Evolutionary conservation across 2,797 vertebrate species (phyloP), one percentile per base, ranked within the genome.

Genomic region (Cynopterus sphinx): DNA sequence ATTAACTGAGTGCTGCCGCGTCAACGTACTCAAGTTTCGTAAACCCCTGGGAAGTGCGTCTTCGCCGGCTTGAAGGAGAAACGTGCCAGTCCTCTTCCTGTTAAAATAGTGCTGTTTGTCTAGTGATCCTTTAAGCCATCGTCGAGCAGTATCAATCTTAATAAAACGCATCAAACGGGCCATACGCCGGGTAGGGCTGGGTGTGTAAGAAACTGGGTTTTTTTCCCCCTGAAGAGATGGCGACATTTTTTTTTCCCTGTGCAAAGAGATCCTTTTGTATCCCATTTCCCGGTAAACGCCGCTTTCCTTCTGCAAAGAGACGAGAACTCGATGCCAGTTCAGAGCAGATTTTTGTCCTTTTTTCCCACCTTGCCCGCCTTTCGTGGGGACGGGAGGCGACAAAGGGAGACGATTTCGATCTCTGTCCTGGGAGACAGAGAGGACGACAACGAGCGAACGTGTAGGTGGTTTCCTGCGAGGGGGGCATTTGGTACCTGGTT

Each of bases 1-100:
- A 98, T 98, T 98, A 98, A 99, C 98, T 98, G 98, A 98, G 96
- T 78, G 87, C 96, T 97, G 97, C 98, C 98, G 96, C 97, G 97
- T 98, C 98, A 97, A 95, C 74, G 89, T 97, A 97, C 96, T 97
- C 97, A 96, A 98, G 97, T 98, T 98, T 97, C 98, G 98, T 96
- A 98, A 98, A 97, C 96, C 97, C 97, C 97, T 46, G 98, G 98
- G 98, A 97, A 98, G 96, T 96, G 97, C 97, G 96, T 96, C 98
- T 98, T 97, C 97, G 97, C 98, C 97, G 97, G 95, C 98, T 98
- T 75, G 96, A 97, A 97, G 97, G 97, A 98, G 98, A 98, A 98
- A 97, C 97, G 98, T 95, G 96, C 96, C 91, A 96, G 79, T 84
- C 96, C 96, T 98, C 98, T 98, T 97, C 96, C 95, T 16, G 96